Evolutionary conservation across 2,888 invertebrate genomes (phyloP), one percentile per base, ranked within the genome.

Genomic region (Carpatolechia fugitivella): DNA sequence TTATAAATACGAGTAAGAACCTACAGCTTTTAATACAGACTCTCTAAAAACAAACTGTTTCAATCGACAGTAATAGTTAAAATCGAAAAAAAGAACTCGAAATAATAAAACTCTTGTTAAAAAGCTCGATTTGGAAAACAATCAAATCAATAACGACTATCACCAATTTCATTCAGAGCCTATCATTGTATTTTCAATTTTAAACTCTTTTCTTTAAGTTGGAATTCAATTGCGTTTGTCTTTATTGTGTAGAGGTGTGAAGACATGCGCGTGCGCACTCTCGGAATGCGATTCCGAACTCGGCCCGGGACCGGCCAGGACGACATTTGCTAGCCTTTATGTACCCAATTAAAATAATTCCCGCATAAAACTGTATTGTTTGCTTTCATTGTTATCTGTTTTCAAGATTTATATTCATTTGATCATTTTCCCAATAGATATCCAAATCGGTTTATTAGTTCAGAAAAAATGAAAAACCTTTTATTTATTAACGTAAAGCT

Each of bases 271-370:
- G 59, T 60, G 63, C 63, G 60, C 56, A 68, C 69, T 69, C 65
- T 60, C 64, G 64, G 78, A 82, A 85, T 82, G 85, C 80, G 78
- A 84, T 84, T 85, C 82, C 73, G 78, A 11, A 29, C 44, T 10
- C 4, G 44, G n/a, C 44, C 44, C 24, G 44, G 44, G 24, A 79
- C 78, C 75, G 77, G 82, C 65, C 56, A 62, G 71, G 78, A 80
- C 80, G 83, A 81, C 82, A 79, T 73, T 72, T 60, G 72, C 75
- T 79, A 80, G 83, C 75, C 74, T 75, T 81, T 80, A 74, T 80
- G 74, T 76, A 68, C 69, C 82, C 84, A 85, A 86, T 84, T 86
- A 85, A 83, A 82, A 80, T 80, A 74, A 76, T 78, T 76, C 72
- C 70, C 66, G 64, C 64, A 60, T 63, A 63, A 60, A 60, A 62